Base-by-base conservation (phyloP, 2,113 vertebrate genomes). In the Garra rufa region DNA sequence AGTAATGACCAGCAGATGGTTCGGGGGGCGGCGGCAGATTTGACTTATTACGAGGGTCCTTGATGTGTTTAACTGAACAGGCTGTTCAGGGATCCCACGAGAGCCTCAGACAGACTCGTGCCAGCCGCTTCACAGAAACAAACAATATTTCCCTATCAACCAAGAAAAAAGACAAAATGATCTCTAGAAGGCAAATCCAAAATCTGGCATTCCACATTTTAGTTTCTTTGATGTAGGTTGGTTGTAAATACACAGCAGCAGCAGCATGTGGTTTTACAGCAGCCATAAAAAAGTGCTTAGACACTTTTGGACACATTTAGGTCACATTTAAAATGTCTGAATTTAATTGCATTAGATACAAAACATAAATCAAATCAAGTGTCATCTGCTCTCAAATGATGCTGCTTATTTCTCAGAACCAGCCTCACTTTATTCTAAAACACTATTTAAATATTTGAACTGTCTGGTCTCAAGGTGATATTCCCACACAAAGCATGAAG, bases 31-130 rank as follows among this genome's bases (percentile, higher is more conserved):
- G 14, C 6, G 10, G 77, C 61, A 81, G 79, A 55, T 69, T 55
- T 69, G 65, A 70, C 26, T 69, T 50, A 81, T 52, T 34, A 55
- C 44, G 34, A 50, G 55, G 28, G 44, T 82, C 48, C 65, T 82
- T 71, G 30, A 81, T 71, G 44, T 69, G 80, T 14, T 55, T 41
- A 38, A 55, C 44, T 81, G 44, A 81, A 81, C 63, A 52, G 44
- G 17, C 79, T 81, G 61, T 28, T 52, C 13, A 48, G 13, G 11
- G 19, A 70, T 81, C 44, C 28, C 46, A 10, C 21, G 78, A 69
- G 59, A 34, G 17, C 50, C n/a, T 46, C 61, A 44, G 30, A 63
- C 24, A 21, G 65, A 69, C 65, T 41, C 65, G 65, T 69, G 65
- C 65, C 65, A 69, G 28, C 26, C 61, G 61, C 61, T 65, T 65